Percentiles rank a stretch among this genome's conserved stretches.
These are phyloP conservation scores for Prionace glauca DNA, from an alignment of 2,797 vertebrate genomes.

Conservation along the genomic window DNA sequence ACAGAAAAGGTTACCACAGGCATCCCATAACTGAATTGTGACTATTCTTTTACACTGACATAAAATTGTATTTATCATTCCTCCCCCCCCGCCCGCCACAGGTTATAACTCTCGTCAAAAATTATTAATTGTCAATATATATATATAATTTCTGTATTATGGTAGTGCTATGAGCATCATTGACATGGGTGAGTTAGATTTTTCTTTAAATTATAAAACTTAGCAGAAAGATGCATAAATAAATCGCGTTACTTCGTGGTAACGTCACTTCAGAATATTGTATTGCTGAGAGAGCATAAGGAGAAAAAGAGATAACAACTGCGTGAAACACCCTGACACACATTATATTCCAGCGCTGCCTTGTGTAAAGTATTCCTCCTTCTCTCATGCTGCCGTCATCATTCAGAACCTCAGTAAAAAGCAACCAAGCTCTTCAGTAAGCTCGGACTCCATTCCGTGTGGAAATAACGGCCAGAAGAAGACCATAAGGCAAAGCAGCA, in stretches of 20 bases:
- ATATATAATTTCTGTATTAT: constrained; percentile 41
- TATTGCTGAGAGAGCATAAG: not conserved
- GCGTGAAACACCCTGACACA: not conserved
- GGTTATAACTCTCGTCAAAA: not conserved
- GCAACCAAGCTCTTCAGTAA: not conserved
- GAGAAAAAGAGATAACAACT: not conserved
- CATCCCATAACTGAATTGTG: not conserved
- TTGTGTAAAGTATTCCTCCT: not conserved
- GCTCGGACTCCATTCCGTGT: not conserved
- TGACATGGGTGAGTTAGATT: not conserved
- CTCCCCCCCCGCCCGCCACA: not conserved
- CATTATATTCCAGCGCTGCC: not conserved
- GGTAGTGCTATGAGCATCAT: constrained; percentile 27
- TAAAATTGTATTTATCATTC: constrained; percentile 18
- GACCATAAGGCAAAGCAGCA: too few species aligned
- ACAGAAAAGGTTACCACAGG: not conserved
- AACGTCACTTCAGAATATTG: not conserved
- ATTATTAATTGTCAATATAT: not conserved
- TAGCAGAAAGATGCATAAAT: not conserved
- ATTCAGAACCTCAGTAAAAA: not conserved
- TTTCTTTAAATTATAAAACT: not conserved
- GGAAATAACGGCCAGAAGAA: not conserved
- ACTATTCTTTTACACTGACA: not conserved
- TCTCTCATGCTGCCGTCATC: not conserved
- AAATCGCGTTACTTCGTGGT: not conserved